Conservation (phyloP, 2,797 vertebrate genomes). For the Artibeus jamaicensis region DNA sequence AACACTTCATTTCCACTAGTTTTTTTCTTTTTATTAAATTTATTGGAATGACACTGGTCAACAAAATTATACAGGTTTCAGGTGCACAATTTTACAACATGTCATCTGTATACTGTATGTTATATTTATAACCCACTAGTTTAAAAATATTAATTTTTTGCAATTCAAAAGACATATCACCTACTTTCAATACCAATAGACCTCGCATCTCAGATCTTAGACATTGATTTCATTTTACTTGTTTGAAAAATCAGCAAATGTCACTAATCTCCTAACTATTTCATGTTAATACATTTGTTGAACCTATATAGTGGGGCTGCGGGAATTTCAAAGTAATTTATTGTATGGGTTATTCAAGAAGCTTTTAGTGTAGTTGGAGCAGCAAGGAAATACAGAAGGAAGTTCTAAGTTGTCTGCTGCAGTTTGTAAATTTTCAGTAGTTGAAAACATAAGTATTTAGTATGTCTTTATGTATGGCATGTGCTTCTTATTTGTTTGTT, state of each 20-base stretch:
- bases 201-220: background rate
- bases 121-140: too few species aligned
- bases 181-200: background rate
- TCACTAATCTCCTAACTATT: background rate
- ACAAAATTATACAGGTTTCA: too few species aligned
- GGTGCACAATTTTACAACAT: too few species aligned
- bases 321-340: conserved; percentile 1
- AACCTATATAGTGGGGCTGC: background rate
- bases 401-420: background rate
- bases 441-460: background rate
- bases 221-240: background rate
- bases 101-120: too few species aligned
- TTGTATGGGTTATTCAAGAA: background rate
- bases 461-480: background rate
- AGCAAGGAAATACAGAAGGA: background rate
- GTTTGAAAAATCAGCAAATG: conserved; percentile 1
- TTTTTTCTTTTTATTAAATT: background rate
- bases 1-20: background rate
- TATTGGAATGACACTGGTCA: too few species aligned
- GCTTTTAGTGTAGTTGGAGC: background rate
- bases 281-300: background rate
- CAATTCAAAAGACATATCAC: background rate
- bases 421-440: background rate
- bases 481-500: background rate
- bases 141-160: background rate